Conservation (phyloP, 2,888 invertebrate genomes). For the Suillia variegata region DNA sequence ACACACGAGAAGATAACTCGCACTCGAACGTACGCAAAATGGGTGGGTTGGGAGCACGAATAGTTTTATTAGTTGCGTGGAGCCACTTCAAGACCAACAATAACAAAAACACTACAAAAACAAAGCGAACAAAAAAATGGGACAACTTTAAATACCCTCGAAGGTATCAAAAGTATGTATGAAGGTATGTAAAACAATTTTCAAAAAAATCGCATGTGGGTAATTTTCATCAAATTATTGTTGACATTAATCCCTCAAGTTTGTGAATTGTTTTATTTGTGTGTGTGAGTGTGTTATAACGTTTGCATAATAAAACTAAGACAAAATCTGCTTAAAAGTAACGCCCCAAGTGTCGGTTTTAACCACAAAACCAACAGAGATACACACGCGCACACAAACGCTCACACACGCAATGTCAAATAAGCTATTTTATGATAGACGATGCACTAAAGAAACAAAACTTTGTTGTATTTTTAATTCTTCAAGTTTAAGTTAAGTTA, state of each 20-base stretch:
- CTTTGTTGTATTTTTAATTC: too few species aligned
- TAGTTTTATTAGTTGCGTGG: too few species aligned
- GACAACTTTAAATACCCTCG: background rate
- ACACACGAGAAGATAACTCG: too few species aligned
- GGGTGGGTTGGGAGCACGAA: too few species aligned
- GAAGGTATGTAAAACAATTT: background rate
- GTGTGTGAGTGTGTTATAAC: background rate
- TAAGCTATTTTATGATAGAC: too few species aligned
- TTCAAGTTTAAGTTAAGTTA: too few species aligned
- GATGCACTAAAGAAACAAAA: too few species aligned
- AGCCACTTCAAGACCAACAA: too few species aligned
- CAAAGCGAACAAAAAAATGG: constrained; percentile 1
- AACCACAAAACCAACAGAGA: background rate
- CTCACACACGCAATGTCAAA: background rate
- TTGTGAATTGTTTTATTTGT: background rate
- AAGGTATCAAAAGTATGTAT: too few species aligned
- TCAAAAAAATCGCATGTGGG: background rate
- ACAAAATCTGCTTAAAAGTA: background rate
- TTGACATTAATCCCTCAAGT: background rate
- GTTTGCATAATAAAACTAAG: background rate
- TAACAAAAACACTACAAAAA: background rate
- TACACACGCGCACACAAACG: too few species aligned
- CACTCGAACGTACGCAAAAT: too few species aligned
- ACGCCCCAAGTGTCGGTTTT: background rate
- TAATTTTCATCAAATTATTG: background rate